Base-by-base conservation (phyloP, 2,888 invertebrate genomes). In the Rotaria magnacalcarata region DNA sequence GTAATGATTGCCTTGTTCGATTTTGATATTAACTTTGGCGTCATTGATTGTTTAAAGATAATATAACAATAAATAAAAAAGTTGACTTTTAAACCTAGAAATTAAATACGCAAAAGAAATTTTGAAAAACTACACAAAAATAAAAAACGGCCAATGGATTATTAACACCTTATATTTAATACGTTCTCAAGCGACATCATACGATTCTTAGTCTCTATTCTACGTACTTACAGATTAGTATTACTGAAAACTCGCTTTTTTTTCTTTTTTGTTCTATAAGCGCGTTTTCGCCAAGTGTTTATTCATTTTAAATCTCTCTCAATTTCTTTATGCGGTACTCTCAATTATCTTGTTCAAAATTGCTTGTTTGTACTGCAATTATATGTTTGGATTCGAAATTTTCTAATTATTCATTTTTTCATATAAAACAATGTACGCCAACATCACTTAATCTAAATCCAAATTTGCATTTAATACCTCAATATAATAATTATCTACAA, bases 171-270 rank as follows among this genome's bases (percentile, higher is more conserved):
- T 16, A 5, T 34, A 19, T 34, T 67, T 19, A 67, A 34, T 19
- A 67, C 10, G 67, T 67, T 67, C 67, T 34, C 34, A 67, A 67
- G 67, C 67, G 67, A 67, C 67, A 67, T 67, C 67, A 67, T 56
- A 56, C 56, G 56, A 56, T 19, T 2, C 7, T 21, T 56, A 21
- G 21, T 56, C 6, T 56, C 24, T 19, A 56, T 21, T 56, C 24
- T 56, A 16, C 52, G 5, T 52, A 34, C 52, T 52, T 52, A 34
- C 2, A 3, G 52, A 52, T 52, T 16, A 52, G 16, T 52, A 52
- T 52, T 52, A 16, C 0, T 3, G 8, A 4, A 52, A 52, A 8
- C 5, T 52, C 52, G 16, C 2, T 52, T 52, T 52, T 16, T 21
- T 41, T 19, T 67, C 14, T 50, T 14, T 14, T 50, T 50, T 14